phyloP scores from a whole-genome alignment of 2,797 vertebrate genomes.

The Choloepus didactylus region DNA sequence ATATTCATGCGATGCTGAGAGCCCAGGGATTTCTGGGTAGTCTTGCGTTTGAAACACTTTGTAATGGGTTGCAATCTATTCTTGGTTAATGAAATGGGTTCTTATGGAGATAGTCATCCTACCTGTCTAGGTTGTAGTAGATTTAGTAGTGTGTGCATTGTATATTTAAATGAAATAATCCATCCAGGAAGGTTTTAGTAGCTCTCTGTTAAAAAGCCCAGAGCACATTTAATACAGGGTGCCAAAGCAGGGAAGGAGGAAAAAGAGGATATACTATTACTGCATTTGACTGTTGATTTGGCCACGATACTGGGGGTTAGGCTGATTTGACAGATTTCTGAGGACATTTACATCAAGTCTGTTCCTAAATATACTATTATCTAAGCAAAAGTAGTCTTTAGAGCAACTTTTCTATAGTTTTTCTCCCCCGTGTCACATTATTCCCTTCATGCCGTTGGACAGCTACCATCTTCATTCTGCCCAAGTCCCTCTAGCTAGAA shows the following conservation, averaged over 20 bases:
- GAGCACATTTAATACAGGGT: constrained; percentile 8
- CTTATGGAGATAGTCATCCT: neutral
- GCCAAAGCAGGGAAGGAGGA: neutral
- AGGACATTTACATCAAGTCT: constrained; percentile 6
- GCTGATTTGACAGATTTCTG: constrained; percentile 19
- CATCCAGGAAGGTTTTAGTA: constrained; percentile 47
- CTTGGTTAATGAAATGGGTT: constrained; percentile 56
- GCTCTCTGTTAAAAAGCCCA: constrained; percentile 38
- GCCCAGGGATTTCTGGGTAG: constrained; percentile 31
- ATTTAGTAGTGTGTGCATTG: neutral
- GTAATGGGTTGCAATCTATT: neutral
- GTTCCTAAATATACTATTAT: constrained; percentile 34
- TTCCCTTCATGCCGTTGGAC: neutral
- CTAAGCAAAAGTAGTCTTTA: constrained; percentile 43
- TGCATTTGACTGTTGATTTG: neutral
- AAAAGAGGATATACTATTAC: neutral
- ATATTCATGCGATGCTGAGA: constrained; percentile 55
- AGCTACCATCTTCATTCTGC: neutral
- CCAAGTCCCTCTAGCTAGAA: neutral
- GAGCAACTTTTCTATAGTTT: neutral
- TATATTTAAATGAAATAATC: constrained; percentile 64
- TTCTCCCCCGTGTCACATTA: neutral
- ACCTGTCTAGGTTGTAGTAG: constrained; percentile 30
- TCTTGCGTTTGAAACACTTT: constrained; percentile 61
- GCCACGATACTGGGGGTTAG: neutral